Base-by-base conservation (phyloP, 2,888 invertebrate genomes). In the Leucozona laternaria region DNA sequence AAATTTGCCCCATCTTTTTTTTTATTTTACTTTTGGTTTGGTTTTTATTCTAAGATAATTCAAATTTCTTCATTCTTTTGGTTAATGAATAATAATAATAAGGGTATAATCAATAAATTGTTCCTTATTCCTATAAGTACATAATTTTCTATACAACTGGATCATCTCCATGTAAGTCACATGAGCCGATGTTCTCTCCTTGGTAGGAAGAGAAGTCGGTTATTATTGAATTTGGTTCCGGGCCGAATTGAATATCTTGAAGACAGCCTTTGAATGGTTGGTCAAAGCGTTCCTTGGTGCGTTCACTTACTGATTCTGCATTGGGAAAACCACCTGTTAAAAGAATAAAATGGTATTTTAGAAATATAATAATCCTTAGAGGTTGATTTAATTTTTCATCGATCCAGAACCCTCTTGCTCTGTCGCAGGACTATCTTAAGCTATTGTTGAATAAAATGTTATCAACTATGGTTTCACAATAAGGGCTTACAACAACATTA, bases 231-330 rank as follows among this genome's bases (percentile, higher is more conserved):
- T 90, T 91, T 77, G 91, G 91, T 88, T 92, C 92, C 62, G 91
- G 90, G 25, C 92, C 92, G 82, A 93, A 94, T 62, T 94, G 93
- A 89, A 95, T 94, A 88, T 94, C 93, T 90, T 94, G 94, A 86
- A 95, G 93, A 89, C 95, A 95, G 79, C 95, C 95, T 90, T 93
- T 94, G 89, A 95, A 95, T 85, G 94, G 94, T 79, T 93, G 91
- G 5, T 93, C 93, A 89, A 94, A 95, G 50, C 93, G 91, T 84
- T 93, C 93, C 88, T 93, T 93, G 7, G 93, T 93, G 91, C 90
- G 91, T 89, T 88, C 90, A 89, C 91, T 92, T 90, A 93, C 91
- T 43, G 91, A 91, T 66, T 93, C 92, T 77, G 93, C 92, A 88
- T 93, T 93, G 37, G 93, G 93, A 84, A 94, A 93, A 58, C 95